Conservation (phyloP, 1,140 invertebrate genomes). For the Drosophila erecta region DNA sequence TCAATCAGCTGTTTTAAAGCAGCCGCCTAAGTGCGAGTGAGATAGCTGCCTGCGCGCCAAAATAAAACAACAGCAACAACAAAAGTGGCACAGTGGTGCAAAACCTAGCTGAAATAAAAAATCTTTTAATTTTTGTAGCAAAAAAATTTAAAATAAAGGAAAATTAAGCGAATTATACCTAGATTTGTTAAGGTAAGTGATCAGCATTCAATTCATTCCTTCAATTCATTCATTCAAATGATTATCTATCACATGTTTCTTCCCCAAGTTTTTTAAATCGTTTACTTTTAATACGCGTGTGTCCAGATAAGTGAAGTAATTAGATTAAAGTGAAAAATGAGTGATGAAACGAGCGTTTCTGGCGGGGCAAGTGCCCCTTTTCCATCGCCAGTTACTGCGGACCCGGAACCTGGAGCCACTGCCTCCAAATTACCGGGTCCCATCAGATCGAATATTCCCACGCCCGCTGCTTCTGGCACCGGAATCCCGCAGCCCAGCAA, state of each 20-base stretch:
- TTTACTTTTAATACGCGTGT: constrained; percentile 61
- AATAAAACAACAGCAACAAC: constrained; percentile 24
- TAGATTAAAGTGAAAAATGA: constrained; percentile 36
- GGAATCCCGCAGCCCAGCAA: constrained; percentile 62
- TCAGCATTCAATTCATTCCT: constrained; percentile 18
- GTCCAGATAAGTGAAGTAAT: constrained; percentile 55
- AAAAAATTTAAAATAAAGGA: neutral
- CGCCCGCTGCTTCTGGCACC: constrained; percentile 58
- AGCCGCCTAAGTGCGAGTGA: constrained; percentile 34
- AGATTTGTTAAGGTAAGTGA: constrained; percentile 58
- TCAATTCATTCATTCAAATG: no score
- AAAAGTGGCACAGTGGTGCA: constrained; percentile 46
- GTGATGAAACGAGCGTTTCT: constrained; percentile 21
- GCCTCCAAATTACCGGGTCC: constrained; percentile 38
- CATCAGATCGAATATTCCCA: constrained; percentile 62
- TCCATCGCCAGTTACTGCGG: constrained; percentile 5
- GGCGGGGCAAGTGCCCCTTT: constrained; percentile 9
- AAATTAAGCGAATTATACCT: constrained; percentile 8
- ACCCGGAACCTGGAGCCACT: constrained; percentile 9
- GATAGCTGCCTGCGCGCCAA: constrained; percentile 61
- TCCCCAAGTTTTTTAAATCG: constrained; percentile 45
- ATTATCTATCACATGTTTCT: constrained; percentile 6
- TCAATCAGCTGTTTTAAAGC: constrained; percentile 66
- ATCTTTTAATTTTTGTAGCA: constrained; percentile 11
- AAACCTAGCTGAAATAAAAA: constrained; percentile 11